These are phyloP conservation scores for Poeciliopsis prolifica DNA, from an alignment of 2,113 vertebrate genomes.

Conservation along the genomic window DNA sequence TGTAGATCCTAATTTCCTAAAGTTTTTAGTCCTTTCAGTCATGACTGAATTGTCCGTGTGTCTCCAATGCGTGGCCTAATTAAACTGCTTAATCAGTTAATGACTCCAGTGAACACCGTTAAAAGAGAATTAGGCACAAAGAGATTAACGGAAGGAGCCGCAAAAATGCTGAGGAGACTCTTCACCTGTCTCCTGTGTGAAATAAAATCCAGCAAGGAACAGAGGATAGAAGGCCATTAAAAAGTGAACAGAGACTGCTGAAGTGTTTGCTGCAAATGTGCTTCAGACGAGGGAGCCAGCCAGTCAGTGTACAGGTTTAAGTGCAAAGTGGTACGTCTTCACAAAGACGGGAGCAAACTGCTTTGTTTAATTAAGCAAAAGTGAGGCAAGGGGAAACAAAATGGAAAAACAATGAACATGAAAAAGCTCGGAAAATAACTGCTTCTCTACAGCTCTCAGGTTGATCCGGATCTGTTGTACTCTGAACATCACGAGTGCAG, in stretches of 20 bases:
- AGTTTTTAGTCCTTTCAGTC: conserved; percentile 1
- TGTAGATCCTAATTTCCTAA: not conserved
- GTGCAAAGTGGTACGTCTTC: conserved; percentile 64
- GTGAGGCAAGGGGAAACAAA: conserved; percentile 55
- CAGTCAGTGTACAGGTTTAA: conserved; percentile 65
- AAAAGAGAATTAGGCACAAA: conserved; percentile 81
- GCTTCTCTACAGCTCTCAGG: not conserved
- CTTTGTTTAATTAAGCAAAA: conserved; percentile 66
- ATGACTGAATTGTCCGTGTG: conserved; percentile 40
- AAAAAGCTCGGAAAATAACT: not conserved
- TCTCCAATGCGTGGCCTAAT: conserved; percentile 78
- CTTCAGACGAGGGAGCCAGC: conserved; percentile 64
- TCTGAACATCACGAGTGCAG: not conserved
- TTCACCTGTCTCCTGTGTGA: conserved; percentile 79
- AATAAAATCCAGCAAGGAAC: conserved; percentile 76
- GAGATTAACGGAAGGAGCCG: conserved; percentile 68
- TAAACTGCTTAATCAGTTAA: conserved; percentile 85
- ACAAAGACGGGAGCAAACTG: conserved; percentile 73
- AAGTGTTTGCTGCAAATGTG: conserved; percentile 65
- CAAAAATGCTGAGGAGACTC: conserved; percentile 79
- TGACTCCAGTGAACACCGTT: conserved; percentile 78
- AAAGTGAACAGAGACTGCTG: conserved; percentile 63
- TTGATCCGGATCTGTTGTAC: not conserved
- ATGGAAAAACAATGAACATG: conserved; percentile 35
- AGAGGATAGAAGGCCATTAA: conserved; percentile 71